Evolutionary conservation across 2,797 vertebrate species (phyloP).

Genomic region (Mus caroli): DNA sequence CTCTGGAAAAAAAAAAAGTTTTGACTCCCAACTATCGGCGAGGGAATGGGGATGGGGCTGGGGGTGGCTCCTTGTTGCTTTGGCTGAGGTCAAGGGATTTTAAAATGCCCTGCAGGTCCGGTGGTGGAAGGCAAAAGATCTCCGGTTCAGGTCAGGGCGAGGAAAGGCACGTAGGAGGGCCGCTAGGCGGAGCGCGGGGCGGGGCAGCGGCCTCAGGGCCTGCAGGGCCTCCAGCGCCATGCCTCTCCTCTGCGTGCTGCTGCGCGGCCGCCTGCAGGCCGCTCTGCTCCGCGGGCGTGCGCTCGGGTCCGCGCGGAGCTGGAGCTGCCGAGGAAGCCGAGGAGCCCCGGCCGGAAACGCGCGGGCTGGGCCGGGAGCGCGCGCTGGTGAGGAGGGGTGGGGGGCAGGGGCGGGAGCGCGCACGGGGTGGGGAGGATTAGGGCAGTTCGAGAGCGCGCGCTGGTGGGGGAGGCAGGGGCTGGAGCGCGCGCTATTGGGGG

Average conservation of each 20-base stretch:
- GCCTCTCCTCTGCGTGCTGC: background rate
- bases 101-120: too few relatives aligned
- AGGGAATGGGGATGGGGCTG: too few relatives aligned
- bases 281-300: background rate
- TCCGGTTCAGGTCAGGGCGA: rapidly evolving
- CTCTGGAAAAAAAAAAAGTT: background rate
- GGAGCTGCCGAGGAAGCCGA: background rate
- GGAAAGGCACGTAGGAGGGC: background rate
- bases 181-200: background rate
- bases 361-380: background rate
- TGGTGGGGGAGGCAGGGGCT: background rate
- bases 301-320: background rate
- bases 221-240: background rate
- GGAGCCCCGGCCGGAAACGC: background rate
- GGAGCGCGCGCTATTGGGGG: rapidly evolving
- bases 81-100: background rate
- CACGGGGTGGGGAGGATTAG: background rate
- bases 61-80: background rate
- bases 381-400: background rate
- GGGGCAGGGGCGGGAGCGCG: rapidly evolving
- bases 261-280: rapidly evolving
- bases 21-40: background rate
- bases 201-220: background rate
- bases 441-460: background rate
- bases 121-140: background rate